Percentiles rank a stretch among this genome's conserved stretches.
Conservation (phyloP, 2,888 invertebrate species). For the Papilio demoleus region DNA sequence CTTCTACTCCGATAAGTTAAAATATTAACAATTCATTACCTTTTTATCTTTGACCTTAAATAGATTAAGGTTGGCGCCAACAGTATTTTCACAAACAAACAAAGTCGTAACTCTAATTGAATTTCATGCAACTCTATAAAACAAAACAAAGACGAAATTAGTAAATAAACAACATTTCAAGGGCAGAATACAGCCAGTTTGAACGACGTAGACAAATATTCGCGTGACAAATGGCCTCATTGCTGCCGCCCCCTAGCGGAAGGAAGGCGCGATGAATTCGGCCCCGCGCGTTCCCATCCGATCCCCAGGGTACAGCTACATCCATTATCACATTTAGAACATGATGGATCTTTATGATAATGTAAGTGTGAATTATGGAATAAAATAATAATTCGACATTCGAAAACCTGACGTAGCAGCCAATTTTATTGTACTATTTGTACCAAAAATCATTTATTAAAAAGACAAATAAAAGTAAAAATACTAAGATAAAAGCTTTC, state of each 20-base stretch:
- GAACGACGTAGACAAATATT: conserved; percentile 30
- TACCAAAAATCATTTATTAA: not conserved
- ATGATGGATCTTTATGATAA: conserved; percentile 20
- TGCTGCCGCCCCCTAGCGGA: conserved; percentile 57
- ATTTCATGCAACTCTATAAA: not conserved
- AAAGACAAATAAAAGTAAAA: too few relatives aligned
- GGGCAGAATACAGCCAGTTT: conserved; percentile 3
- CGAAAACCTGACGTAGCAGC: not conserved
- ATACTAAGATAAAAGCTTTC: too few relatives aligned
- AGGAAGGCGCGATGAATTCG: conserved; percentile 61
- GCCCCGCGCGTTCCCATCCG: conserved; percentile 51
- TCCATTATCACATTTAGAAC: conserved; percentile 27
- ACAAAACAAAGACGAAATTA: conserved; percentile 5
- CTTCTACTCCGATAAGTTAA: not conserved
- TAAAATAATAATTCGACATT: not conserved
- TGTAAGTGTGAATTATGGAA: conserved; percentile 13
- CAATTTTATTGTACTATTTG: not conserved
- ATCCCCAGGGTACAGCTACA: conserved; percentile 40
- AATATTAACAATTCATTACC: too few relatives aligned
- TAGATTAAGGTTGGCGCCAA: not conserved
- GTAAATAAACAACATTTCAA: conserved; percentile 4
- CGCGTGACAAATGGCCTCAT: conserved; percentile 33
- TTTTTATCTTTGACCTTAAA: too few relatives aligned
- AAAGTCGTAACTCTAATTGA: conserved; percentile 5
- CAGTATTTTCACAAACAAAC: not conserved